Percentiles rank a stretch among this genome's conserved stretches.
phyloP scores from a whole-genome alignment of 2,797 vertebrate genomes.

The Sebastes elongatus region DNA sequence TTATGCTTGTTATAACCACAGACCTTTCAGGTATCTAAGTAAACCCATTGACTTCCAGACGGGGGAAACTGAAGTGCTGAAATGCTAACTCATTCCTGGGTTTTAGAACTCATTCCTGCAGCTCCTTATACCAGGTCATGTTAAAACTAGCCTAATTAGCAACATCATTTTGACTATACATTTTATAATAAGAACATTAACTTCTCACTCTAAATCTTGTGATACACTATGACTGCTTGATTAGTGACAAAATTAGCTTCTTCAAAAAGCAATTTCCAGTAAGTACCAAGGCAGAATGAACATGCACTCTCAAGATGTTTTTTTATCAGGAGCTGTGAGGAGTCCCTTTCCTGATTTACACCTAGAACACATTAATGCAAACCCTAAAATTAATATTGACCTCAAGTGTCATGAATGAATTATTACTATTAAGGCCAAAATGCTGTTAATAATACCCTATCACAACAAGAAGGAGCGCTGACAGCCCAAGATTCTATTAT shows the following conservation, averaged over 20 bases:
- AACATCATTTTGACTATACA: neutral
- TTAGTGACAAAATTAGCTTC: neutral
- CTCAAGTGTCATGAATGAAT: neutral
- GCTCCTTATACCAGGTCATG: neutral
- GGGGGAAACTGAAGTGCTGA: too few relatives aligned
- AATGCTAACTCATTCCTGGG: too few relatives aligned
- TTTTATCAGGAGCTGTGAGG: neutral
- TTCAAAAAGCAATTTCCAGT: neutral
- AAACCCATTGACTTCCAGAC: too few relatives aligned
- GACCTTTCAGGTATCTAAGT: too few relatives aligned
- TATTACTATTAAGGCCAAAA: neutral
- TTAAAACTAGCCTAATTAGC: neutral
- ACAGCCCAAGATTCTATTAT: constrained; percentile 47
- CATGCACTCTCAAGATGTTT: neutral
- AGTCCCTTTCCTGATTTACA: neutral
- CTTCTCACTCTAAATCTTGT: neutral
- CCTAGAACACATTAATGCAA: neutral
- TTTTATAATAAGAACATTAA: neutral
- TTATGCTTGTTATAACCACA: too few relatives aligned
- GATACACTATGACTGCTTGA: neutral
- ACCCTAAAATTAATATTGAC: neutral
- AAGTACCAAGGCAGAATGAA: neutral
- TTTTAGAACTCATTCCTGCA: too few relatives aligned
- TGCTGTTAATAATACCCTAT: neutral
- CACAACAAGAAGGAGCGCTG: constrained; percentile 9